phyloP scores from a whole-genome alignment of 2,888 invertebrate genomes.

The Acanthosepion pharaonis region DNA sequence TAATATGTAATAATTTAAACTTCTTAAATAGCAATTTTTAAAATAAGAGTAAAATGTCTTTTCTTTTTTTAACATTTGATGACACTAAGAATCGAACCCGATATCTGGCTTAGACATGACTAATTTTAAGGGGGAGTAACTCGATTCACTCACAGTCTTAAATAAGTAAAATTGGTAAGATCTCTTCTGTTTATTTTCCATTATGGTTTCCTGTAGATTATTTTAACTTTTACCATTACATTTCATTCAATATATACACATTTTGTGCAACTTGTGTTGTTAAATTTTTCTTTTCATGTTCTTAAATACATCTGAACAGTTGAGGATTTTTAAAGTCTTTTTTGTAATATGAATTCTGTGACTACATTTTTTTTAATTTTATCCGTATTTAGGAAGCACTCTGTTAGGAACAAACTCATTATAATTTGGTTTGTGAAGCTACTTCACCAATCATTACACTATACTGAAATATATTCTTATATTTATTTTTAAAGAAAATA shows the following conservation, averaged over 20 bases:
- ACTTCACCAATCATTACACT: too few relatives aligned
- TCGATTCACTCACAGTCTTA: background rate
- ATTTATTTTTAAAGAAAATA: too few relatives aligned
- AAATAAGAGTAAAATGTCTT: background rate
- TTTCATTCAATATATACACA: background rate
- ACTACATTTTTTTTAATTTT: too few relatives aligned
- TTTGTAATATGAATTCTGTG: background rate
- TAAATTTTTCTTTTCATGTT: background rate
- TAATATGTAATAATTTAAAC: too few relatives aligned
- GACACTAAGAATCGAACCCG: background rate
- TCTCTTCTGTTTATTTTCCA: too few relatives aligned
- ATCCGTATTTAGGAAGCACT: background rate
- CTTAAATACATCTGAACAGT: background rate
- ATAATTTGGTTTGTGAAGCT: too few relatives aligned
- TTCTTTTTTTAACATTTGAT: background rate
- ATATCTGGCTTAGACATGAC: too few relatives aligned
- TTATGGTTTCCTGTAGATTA: background rate
- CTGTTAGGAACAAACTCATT: background rate
- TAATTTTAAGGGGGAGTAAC: background rate
- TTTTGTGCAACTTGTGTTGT: background rate
- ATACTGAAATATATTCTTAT: too few relatives aligned
- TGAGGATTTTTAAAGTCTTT: background rate
- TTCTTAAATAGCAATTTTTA: too few relatives aligned
- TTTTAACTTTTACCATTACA: background rate
- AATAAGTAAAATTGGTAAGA: too few relatives aligned